These are phyloP conservation scores for Halisarca cf. caerulea DNA, from an alignment of 37 sponge, comb jelly and placozoan species.

Conservation along the genomic window DNA sequence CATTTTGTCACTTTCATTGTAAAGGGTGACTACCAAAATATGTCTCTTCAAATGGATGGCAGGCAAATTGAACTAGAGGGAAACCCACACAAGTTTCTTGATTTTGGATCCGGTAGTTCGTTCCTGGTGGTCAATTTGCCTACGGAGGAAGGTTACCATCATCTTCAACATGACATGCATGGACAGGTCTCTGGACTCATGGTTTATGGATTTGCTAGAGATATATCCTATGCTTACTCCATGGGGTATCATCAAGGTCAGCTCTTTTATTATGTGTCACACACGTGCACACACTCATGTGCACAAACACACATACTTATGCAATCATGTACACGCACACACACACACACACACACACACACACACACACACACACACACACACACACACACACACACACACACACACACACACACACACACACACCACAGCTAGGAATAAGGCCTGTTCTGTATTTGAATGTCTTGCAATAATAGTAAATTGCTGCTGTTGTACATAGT, in stretches of 20 bases:
- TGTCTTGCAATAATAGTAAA: too few species aligned
- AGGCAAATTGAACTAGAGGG: background rate
- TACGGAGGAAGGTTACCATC: background rate
- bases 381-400: slow-evolving; percentile 23
- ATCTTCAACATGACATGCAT: background rate
- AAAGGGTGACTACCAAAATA: background rate
- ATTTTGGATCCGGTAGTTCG: background rate
- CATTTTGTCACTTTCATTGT: slow-evolving; percentile 12
- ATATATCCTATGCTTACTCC: slow-evolving; percentile 19
- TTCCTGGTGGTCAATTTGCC: background rate
- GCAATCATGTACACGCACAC: background rate
- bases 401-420: background rate
- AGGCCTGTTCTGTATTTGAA: background rate
- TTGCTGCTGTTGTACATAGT: too few species aligned
- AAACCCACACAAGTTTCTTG: background rate
- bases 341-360: slow-evolving; percentile 13
- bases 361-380: slow-evolving; percentile 7
- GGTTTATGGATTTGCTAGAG: slow-evolving; percentile 20
- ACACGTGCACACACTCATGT: background rate
- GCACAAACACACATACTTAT: background rate
- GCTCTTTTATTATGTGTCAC: background rate
- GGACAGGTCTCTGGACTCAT: background rate
- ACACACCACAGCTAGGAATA: background rate
- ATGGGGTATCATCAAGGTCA: slow-evolving; percentile 13
- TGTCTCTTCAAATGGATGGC: background rate